A percentile compares a stretch with the other conserved stretches of the same genome.
Conservation (phyloP, 2,797 vertebrate genomes). For the Crax fasciolata region DNA sequence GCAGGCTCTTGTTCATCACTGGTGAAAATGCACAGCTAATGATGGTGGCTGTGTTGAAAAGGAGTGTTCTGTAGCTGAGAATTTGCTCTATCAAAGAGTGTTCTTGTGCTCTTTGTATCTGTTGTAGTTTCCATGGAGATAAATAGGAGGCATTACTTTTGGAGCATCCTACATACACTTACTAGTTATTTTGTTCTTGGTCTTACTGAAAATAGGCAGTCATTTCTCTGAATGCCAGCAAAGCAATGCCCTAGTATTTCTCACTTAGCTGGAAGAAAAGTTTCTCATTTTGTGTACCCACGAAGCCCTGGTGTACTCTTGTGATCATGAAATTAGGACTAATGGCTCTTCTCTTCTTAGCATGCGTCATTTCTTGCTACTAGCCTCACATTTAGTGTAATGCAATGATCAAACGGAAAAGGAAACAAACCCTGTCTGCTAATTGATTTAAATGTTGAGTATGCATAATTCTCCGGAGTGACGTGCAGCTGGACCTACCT, state of each 20-base stretch:
- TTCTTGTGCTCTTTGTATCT: neutral
- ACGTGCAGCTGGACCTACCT: neutral
- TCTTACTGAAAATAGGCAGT: neutral
- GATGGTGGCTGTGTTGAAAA: neutral
- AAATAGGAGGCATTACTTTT: neutral
- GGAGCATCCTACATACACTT: neutral
- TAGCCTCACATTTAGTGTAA: neutral
- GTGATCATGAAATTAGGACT: constrained; percentile 62
- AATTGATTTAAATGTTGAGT: constrained; percentile 11
- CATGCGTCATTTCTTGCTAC: neutral
- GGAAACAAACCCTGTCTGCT: neutral
- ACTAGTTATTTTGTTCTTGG: neutral
- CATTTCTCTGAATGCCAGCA: neutral
- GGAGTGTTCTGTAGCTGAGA: neutral
- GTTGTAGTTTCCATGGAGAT: neutral
- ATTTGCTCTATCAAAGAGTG: neutral
- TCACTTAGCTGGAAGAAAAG: constrained; percentile 20
- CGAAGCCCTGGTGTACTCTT: constrained; percentile 1
- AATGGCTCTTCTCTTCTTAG: constrained; percentile 27
- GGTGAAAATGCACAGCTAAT: neutral
- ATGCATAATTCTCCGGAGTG: neutral
- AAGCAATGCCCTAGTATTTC: constrained; percentile 6
- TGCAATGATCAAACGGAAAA: neutral
- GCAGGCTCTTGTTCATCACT: neutral
- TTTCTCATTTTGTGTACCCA: neutral